Evolutionary conservation across 2,888 invertebrate genomes (phyloP).

Genomic region (Homarus gammarus): DNA sequence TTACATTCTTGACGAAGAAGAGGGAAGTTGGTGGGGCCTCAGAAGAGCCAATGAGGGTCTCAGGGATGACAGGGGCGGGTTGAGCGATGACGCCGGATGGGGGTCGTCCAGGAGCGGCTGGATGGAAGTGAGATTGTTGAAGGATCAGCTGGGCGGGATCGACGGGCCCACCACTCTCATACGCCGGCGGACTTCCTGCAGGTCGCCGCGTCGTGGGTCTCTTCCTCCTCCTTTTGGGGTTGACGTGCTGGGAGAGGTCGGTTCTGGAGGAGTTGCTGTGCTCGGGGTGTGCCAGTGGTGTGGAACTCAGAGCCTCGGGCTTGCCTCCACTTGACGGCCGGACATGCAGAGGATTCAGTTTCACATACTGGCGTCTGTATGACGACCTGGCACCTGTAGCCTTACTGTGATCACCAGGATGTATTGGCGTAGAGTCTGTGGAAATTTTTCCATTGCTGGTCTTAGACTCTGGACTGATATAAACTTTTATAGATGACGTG

Average conservation of each 20-base stretch:
- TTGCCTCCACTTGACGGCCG: not conserved
- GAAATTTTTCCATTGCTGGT: not conserved
- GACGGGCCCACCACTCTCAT: slow-evolving; percentile 27
- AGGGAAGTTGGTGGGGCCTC: slow-evolving; percentile 1
- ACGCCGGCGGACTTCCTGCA: not conserved
- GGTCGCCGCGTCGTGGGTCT: not conserved
- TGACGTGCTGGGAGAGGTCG: not conserved
- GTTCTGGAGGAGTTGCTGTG: slow-evolving; percentile 19
- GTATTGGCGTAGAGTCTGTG: not conserved
- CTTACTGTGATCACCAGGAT: not conserved
- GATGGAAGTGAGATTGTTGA: not conserved
- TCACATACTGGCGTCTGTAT: not conserved
- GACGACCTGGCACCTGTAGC: not conserved
- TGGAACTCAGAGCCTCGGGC: slow-evolving; percentile 19
- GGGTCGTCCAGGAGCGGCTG: slow-evolving; percentile 34
- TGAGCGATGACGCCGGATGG: slow-evolving; percentile 44
- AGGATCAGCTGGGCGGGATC: slow-evolving; percentile 40
- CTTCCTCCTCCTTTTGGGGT: no score
- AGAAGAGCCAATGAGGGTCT: not conserved
- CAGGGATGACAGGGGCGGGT: slow-evolving; percentile 28
- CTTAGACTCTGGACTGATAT: no score
- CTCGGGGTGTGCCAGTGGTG: slow-evolving; percentile 39
- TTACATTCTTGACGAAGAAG: slow-evolving; percentile 2
- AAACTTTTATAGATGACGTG: no score
- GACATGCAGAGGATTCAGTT: slow-evolving; percentile 9